Evolutionary conservation across 2,113 vertebrate species (phyloP).

Genomic region (Prochilodus magdalenae): DNA sequence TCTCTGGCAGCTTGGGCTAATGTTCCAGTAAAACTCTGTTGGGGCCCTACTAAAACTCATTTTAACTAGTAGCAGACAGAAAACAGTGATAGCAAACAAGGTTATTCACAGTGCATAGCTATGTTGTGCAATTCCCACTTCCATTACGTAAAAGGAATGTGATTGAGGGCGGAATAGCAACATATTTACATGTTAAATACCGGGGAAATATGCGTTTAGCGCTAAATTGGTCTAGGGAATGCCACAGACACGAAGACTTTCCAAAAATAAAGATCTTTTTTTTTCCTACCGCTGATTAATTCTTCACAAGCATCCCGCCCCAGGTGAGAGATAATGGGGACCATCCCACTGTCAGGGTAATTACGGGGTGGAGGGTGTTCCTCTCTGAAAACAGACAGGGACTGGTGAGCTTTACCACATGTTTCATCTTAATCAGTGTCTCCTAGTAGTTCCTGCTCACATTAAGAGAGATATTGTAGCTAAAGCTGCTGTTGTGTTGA

Average conservation of each 20-base stretch:
- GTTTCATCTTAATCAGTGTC: constrained; percentile 50
- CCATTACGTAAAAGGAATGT: constrained; percentile 15
- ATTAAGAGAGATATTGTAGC: constrained; percentile 11
- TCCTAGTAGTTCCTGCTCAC: constrained; percentile 23
- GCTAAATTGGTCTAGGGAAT: constrained; percentile 46
- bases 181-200: constrained; percentile 43
- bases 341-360: constrained; percentile 52
- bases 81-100: constrained; percentile 7
- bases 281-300: constrained; percentile 46
- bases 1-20: constrained; percentile 13
- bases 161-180: constrained; percentile 7
- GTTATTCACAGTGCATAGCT: constrained; percentile 25
- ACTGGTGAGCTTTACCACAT: constrained; percentile 44
- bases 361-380: constrained; percentile 46
- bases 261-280: constrained; percentile 51
- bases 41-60: neutral
- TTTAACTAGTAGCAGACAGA: constrained; percentile 33
- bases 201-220: constrained; percentile 32
- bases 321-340: constrained; percentile 52
- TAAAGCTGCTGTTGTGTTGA: constrained; percentile 13
- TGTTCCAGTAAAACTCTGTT: neutral
- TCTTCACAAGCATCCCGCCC: constrained; percentile 53
- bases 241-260: constrained; percentile 51
- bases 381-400: constrained; percentile 41
- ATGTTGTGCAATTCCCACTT: constrained; percentile 8